Evolutionary conservation across 2,888 invertebrate genomes (phyloP), one percentile per base, ranked within the genome.

Genomic region (Rhingia rostrata): DNA sequence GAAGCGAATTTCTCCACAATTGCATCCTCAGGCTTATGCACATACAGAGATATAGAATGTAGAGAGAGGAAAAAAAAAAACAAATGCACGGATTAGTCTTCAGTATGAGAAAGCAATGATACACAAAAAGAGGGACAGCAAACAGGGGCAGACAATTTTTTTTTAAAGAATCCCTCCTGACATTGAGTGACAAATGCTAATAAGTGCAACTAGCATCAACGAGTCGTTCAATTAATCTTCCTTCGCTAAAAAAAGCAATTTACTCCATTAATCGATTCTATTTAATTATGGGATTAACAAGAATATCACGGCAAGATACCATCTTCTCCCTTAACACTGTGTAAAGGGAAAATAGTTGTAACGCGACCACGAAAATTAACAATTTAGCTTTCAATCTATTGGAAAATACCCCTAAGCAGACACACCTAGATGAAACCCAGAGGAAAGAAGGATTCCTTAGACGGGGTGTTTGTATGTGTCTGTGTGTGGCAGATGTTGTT

Each of bases 1-100:
- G 83, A 78, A 73, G 73, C 73, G 78, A 73, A 73, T 79, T 83
- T 73, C 78, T 73, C 32, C 67, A 74, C 83, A 83, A 83, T 79
- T 82, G 72, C 77, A 63, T 58, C 81, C 72, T 63, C 56, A 53
- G 47, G 54, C 63, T 51, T 22, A 37, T 35, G 22, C 45, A 12
- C 53, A 37, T 14, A 9, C 37, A 33, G 39, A 39, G 7, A n/a
- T 14, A 14, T 14, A 70, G 32, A 22, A 22, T 22, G 22, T 22
- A 22, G 22, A 22, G 22, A 22, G n/a, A n/a, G n/a, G n/a, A n/a
- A n/a, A 22, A 22, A 22, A 49, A 9, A 49, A 22, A 49, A 9
- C 49, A 49, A 30, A 22, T 30, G 30, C 49, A 49, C 22, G 49
- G 49, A 49, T 49, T 30, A 49, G 49, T 30, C 10, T 22, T 22